A percentile compares a stretch with the other conserved stretches of the same genome.
Evolutionary conservation across 1,140 invertebrate genomes (phyloP).

Genomic region (Pseudomyrmex sp.): DNA sequence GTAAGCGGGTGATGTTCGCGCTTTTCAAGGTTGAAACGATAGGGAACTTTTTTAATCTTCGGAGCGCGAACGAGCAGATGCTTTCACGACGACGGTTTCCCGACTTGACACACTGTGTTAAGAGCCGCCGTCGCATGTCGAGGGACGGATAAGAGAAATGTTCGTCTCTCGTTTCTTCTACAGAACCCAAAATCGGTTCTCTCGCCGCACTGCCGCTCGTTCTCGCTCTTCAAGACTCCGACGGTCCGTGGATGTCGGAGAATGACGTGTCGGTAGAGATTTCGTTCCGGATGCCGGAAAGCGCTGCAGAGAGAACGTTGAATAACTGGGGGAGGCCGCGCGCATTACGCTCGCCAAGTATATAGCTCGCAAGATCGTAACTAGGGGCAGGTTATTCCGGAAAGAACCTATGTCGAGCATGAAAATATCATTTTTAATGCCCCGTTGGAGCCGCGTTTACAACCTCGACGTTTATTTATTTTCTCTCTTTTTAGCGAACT

Average conservation of each 20-base stretch:
- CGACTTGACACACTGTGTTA: constrained; percentile 66
- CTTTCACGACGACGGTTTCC: constrained; percentile 64
- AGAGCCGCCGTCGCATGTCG: constrained; percentile 45
- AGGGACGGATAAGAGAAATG: constrained; percentile 20
- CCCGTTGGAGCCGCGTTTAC: constrained; percentile 36
- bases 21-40: constrained; percentile 51
- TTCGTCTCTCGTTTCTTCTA: constrained; percentile 8
- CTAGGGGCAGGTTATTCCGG: constrained; percentile 47
- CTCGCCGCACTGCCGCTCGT: background rate
- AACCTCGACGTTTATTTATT: constrained; percentile 33
- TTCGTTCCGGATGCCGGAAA: constrained; percentile 64
- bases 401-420: constrained; percentile 51
- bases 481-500: background rate
- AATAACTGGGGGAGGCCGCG: constrained; percentile 52
- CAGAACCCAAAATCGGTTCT: background rate
- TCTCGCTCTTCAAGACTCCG: constrained; percentile 41
- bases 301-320: constrained; percentile 30
- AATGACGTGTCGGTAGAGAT: constrained; percentile 69
- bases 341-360: constrained; percentile 53
- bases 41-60: constrained; percentile 62
- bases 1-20: constrained; percentile 20
- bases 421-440: constrained; percentile 67
- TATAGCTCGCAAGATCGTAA: constrained; percentile 45
- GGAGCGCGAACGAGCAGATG: constrained; percentile 62
- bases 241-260: constrained; percentile 55